These are phyloP conservation scores for Eucera pruinosa DNA, from an alignment of 2,888 invertebrate genomes.

Conservation along the genomic window DNA sequence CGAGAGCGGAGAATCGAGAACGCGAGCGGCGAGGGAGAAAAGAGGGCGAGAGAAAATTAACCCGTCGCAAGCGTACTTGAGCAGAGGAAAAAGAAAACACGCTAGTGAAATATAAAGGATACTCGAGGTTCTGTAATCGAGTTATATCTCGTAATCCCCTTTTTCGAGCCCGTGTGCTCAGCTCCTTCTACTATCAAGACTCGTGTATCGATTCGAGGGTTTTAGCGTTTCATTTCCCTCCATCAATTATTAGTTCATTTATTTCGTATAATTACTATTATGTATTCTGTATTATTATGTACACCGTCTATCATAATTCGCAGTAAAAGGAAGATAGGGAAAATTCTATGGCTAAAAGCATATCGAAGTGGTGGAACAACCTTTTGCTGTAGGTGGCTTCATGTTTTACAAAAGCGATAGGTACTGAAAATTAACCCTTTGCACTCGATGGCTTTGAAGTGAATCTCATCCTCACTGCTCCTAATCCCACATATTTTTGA, in stretches of 20 bases:
- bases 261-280: not conserved
- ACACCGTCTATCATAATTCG: not conserved
- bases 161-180: slow-evolving; percentile 25
- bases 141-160: slow-evolving; percentile 63
- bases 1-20: slow-evolving; percentile 24
- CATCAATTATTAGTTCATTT: not conserved
- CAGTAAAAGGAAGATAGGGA: too few species aligned
- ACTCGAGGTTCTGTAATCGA: slow-evolving; percentile 71
- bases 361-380: too few species aligned
- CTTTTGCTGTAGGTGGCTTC: too few species aligned
- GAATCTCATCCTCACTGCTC: too few species aligned
- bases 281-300: not conserved
- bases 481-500: too few species aligned
- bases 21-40: slow-evolving; percentile 2
- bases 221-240: slow-evolving; percentile 3
- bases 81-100: slow-evolving; percentile 64
- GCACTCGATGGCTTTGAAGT: too few species aligned
- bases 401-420: too few species aligned
- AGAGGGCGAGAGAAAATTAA: slow-evolving; percentile 68
- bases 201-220: slow-evolving; percentile 29
- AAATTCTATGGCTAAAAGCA: too few species aligned
- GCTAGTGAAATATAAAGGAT: slow-evolving; percentile 68
- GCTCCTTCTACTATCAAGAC: not conserved
- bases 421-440: too few species aligned
- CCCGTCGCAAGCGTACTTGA: slow-evolving; percentile 67